Evolutionary conservation across 2,113 vertebrate species (phyloP).

Genomic region (Colinus virginianus): DNA sequence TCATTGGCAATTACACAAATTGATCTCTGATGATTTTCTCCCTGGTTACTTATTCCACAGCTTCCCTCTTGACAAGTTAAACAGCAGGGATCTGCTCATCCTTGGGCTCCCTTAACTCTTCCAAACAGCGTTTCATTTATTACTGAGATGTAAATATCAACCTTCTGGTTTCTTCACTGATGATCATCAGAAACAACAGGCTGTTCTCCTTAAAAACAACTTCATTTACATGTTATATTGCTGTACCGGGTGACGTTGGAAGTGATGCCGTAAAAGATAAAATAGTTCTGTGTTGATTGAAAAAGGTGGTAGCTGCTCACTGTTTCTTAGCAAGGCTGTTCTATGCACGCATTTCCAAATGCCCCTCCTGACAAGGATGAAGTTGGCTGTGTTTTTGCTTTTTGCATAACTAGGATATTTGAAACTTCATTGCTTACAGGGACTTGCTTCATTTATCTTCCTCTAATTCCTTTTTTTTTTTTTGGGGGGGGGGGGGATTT

Average conservation of each 20-base stretch:
- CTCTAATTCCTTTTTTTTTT: not conserved
- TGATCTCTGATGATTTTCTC: conserved; percentile 9
- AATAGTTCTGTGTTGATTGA: not conserved
- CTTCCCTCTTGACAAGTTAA: conserved; percentile 26
- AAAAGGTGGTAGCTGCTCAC: not conserved
- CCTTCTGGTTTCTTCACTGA: not conserved
- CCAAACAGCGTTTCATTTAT: not conserved
- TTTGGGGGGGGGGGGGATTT: not conserved
- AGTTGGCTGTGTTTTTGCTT: not conserved
- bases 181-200: conserved; percentile 12
- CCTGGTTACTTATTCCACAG: not conserved
- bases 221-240: conserved; percentile 7
- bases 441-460: not conserved
- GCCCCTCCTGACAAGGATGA: not conserved
- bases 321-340: not conserved
- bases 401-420: not conserved
- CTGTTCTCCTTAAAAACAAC: not conserved
- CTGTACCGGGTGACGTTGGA: not conserved
- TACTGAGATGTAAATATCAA: conserved; percentile 12
- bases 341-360: not conserved
- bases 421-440: not conserved
- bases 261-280: not conserved
- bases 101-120: not conserved
- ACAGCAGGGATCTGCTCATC: not conserved
- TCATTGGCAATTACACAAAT: conserved; percentile 12